Base-by-base conservation (phyloP, 2,797 vertebrate species). In the Gymnothorax javanicus region DNA sequence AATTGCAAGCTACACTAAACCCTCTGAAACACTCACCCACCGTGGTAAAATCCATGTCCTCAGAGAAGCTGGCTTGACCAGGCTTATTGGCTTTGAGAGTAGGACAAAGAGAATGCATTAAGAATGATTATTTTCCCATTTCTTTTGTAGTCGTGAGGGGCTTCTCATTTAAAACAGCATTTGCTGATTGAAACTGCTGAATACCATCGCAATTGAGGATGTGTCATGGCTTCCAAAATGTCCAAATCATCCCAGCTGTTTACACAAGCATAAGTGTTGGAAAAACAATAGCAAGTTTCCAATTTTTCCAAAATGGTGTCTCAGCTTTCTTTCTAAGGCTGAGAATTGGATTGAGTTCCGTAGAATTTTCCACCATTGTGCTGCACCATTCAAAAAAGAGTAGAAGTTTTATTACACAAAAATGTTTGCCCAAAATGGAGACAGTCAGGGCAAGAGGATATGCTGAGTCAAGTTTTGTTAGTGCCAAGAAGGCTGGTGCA, bases 271-370 rank as follows among this genome's bases (percentile, higher is more conserved):
- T 88, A 90, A 91, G 88, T 64, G 88, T 89, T 2, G 90, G 89
- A 82, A 88, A 90, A 91, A 91, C 89, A 91, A 87, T 86, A 89
- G 88, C 89, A 90, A 86, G 88, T 73, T 89, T 93, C 89, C 91
- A 91, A 86, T 88, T 88, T 86, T 87, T 87, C 89, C 85, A 85
- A 43, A 90, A 84, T 88, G 87, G 86, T 86, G 89, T 89, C 91
- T 90, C 89, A 86, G 92, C 86, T 91, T 90, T 91, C 87, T 57
- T 60, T 90, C 57, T 90, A 90, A 64, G 88, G 91, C 88, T 87
- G 84, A 87, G 86, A 89, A 90, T 85, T 90, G 90, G 88, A 90
- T 90, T 90, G 86, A 86, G 79, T 88, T 90, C 58, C 84, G 89
- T 87, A n/a, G 83, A 73, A 89, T 90, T 89, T 90, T 91, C 87